Base-by-base conservation (phyloP, 1,140 invertebrate species). In the Lordiphosa stackelbergi region DNA sequence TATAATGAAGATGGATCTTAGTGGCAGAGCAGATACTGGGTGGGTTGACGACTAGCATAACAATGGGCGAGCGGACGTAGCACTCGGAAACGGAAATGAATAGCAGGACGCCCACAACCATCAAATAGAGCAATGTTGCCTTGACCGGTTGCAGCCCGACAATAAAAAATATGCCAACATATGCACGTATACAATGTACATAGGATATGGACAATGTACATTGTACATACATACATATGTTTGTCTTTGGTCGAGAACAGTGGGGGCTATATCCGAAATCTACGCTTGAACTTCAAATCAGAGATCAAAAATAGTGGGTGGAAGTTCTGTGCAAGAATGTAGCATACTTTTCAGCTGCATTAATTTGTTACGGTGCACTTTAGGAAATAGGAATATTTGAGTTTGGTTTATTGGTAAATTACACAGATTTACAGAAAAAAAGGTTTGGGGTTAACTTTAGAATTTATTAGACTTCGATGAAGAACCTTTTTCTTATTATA, bases 51-150 rank as follows among this genome's bases (percentile, higher is more conserved):
- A 58, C 62, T 60, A 47, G 63, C 68, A 71, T 59, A 77, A 77
- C 73, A 77, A 78, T 73, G 66, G 57, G 43, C 28, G 54, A 55
- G 57, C 69, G 74, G 66, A 79, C 63, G 61, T 69, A 56, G 61
- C 52, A 79, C 74, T 79, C 69, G 74, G 74, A 73, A 70, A 54
- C 58, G 69, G 74, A 79, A 79, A 79, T 79, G 66, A 79, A 73
- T 70, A 70, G 70, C 70, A 79, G 55, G 69, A 66, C 61, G 62
- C 60, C 57, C 65, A 79, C 74, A 64, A 43, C 55, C 62, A 40
- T 40, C 53, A 68, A 58, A 24, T 24, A 1, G 22, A 24, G 22
- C 22, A 24, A 24, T 31, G 28, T 31, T 31, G 28, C 28, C 28
- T 31, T 31, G 28, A 31, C 28, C 28, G 28, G 28, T 8, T 31